Conservation (phyloP, 2,113 vertebrate species). For the Reinhardtius hippoglossoides region DNA sequence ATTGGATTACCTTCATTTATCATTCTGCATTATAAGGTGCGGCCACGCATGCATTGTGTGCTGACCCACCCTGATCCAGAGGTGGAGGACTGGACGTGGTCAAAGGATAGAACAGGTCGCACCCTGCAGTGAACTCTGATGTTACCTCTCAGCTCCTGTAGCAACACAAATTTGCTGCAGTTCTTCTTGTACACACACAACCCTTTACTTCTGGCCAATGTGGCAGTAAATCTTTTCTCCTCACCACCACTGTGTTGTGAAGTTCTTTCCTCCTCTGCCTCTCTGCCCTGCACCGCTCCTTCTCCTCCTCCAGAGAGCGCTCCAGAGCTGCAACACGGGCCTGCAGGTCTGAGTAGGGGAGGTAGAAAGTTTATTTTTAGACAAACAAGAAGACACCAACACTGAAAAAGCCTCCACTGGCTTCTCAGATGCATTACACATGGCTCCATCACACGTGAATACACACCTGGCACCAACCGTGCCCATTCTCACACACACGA, state of each 20-base stretch:
- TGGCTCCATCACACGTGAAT: not conserved
- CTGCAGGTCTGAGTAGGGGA: conserved; percentile 60
- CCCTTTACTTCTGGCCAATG: not conserved
- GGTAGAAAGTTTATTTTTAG: not conserved
- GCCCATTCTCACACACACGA: no score
- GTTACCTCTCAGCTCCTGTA: conserved; percentile 82
- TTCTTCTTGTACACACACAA: not conserved
- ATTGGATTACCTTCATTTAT: not conserved
- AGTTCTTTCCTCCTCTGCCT: conserved; percentile 74
- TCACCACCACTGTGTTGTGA: conserved; percentile 79
- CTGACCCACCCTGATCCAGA: conserved; percentile 60
- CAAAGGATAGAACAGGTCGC: conserved; percentile 76
- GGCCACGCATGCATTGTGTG: no score
- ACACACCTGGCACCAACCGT: no score
- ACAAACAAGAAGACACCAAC: not conserved
- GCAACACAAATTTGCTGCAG: not conserved
- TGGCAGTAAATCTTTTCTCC: not conserved
- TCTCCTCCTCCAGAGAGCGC: conserved; percentile 76
- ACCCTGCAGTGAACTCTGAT: conserved; percentile 83
- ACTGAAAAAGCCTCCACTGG: not conserved
- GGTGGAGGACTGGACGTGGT: conserved; percentile 54
- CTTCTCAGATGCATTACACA: not conserved
- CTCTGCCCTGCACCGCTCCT: conserved; percentile 71
- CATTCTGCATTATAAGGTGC: not conserved
- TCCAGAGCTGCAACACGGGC: conserved; percentile 67